Percentiles rank a stretch among this genome's conserved stretches.
Conservation (phyloP, 2,888 invertebrate species). For the Stenurella melanura region DNA sequence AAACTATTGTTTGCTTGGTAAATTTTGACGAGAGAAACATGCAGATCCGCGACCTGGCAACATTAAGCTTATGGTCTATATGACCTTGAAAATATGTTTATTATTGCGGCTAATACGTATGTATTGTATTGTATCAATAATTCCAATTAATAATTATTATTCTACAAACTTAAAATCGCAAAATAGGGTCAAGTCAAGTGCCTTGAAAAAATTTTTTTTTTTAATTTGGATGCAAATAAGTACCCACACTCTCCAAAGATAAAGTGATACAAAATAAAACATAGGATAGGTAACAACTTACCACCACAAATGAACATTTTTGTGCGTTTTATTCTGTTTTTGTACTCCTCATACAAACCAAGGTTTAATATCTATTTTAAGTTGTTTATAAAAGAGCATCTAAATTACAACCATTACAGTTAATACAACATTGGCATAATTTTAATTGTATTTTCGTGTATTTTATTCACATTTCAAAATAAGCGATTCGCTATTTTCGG, state of each 20-base stretch:
- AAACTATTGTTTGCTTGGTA: constrained; percentile 29
- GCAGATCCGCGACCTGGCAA: background rate
- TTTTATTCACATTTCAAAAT: background rate
- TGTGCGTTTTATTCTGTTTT: background rate
- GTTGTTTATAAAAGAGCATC: too few species aligned
- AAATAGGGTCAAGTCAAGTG: background rate
- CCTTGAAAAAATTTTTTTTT: background rate
- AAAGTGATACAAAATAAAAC: too few species aligned
- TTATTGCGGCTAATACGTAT: background rate
- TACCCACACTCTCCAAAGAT: background rate
- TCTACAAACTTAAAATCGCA: background rate
- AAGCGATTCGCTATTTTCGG: background rate
- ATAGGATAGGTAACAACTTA: too few species aligned
- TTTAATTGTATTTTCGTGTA: background rate
- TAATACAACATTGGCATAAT: background rate
- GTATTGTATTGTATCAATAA: background rate
- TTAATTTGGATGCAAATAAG: background rate
- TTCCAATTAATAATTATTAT: background rate
- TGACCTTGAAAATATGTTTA: background rate
- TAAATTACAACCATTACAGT: too few species aligned
- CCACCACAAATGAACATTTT: background rate
- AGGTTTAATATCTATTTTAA: too few species aligned
- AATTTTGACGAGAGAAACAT: constrained; percentile 1
- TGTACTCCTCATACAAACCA: too few species aligned
- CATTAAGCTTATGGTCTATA: background rate